Evolutionary conservation across 2,797 vertebrate species (phyloP), one percentile per base, ranked within the genome.

Genomic region (Microhierax caerulescens): DNA sequence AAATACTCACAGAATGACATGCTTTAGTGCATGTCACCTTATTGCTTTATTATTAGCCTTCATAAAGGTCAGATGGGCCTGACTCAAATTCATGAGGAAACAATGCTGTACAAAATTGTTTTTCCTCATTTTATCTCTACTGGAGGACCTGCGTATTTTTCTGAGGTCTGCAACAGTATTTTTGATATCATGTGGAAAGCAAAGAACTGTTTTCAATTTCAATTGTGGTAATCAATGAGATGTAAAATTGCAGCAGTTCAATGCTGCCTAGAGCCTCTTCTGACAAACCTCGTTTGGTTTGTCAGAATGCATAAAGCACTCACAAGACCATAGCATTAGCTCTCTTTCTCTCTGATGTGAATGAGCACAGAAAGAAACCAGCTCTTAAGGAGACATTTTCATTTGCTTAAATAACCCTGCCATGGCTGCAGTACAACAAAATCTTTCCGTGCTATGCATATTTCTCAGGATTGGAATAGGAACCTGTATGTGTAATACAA

Each of bases 201-300:
- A 45, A 65, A 89, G 83, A 88, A 88, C 68, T 73, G 61, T 90
- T 97, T 96, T 88, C 93, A 93, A 87, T 95, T 94, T 92, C 94
- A 93, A 78, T 89, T 92, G 96, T 48, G 22, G 64, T 94, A 98
- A 97, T 97, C 96, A 97, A 97, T 97, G 96, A 96, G 97, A 97
- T 97, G 96, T 97, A 97, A 98, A 98, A 97, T 98, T 96, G 95
- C 95, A 85, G 89, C 93, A 93, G 81, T 97, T 97, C 85, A 74
- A 39, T 90, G 95, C 94, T 95, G 97, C 97, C 96, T 96, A 91
- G 85, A 97, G 94, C 96, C 86, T 96, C 90, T 96, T 93, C 92
- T 96, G 96, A 94, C 88, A 96, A 78, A 95, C 84, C 76, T 97
- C n/a, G 84, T 97, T 97, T 94, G 95, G 88, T 96, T 96, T 97